Conservation (phyloP, 2,888 invertebrate species). For the Malthinus seriepunctatus region DNA sequence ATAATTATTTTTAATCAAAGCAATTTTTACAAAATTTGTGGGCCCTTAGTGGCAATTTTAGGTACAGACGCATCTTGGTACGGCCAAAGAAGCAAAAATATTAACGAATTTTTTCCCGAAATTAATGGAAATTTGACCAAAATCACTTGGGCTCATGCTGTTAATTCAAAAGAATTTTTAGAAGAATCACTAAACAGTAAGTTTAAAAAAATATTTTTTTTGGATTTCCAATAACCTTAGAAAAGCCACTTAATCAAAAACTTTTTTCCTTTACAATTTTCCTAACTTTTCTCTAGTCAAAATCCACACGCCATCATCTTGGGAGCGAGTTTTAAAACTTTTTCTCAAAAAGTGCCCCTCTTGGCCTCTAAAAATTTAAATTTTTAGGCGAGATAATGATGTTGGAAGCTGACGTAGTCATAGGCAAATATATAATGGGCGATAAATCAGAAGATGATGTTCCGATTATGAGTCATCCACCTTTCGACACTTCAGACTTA, state of each 20-base stretch:
- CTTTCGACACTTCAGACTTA: conserved; percentile 71
- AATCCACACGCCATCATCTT: no score
- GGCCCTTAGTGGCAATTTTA: no score
- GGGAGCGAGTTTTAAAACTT: no score
- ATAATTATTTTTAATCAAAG: no score
- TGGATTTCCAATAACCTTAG: background rate
- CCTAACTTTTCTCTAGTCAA: no score
- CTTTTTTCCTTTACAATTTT: no score
- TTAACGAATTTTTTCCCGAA: conserved; percentile 21
- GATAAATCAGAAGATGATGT: conserved; percentile 52
- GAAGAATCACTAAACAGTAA: conserved; percentile 64
- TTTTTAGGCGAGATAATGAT: conserved; percentile 53
- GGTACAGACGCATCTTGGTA: no score
- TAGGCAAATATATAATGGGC: conserved; percentile 62
- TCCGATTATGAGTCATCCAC: conserved; percentile 90
- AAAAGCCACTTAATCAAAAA: no score
- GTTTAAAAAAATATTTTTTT: no score
- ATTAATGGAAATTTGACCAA: conserved; percentile 66
- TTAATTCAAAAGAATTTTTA: conserved; percentile 71
- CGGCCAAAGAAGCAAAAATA: background rate
- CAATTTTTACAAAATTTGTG: no score
- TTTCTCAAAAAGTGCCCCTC: no score
- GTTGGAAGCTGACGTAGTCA: conserved; percentile 84
- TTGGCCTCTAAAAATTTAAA: background rate
- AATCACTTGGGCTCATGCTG: conserved; percentile 85